Conservation (phyloP, 2,888 invertebrate genomes). For the Erebia aethiops region DNA sequence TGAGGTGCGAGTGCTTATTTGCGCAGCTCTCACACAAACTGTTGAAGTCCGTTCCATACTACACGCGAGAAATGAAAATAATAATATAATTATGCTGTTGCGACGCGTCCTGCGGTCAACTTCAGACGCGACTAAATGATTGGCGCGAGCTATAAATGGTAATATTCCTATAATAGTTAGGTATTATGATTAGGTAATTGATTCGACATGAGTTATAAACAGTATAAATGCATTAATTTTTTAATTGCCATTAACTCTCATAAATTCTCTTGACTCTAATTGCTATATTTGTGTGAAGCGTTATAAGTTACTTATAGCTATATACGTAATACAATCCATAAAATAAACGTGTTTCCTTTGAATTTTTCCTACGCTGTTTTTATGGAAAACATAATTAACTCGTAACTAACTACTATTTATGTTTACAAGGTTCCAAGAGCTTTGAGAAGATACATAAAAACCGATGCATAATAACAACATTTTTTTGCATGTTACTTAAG, state of each 20-base stretch:
- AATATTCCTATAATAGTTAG: not conserved
- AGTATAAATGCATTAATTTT: conserved; percentile 15
- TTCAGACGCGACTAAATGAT: too few relatives aligned
- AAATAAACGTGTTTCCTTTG: conserved; percentile 2
- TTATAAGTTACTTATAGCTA: not conserved
- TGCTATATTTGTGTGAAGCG: conserved; percentile 7
- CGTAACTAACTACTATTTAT: not conserved
- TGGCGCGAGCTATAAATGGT: not conserved
- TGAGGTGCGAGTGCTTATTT: too few relatives aligned
- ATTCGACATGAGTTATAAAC: not conserved
- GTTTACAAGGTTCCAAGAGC: too few relatives aligned
- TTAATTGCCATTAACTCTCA: conserved; percentile 31
- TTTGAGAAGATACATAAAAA: too few relatives aligned
- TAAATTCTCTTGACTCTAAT: conserved; percentile 20
- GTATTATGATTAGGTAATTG: not conserved
- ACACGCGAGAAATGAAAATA: too few relatives aligned
- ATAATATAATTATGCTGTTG: too few relatives aligned
- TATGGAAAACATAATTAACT: not conserved
- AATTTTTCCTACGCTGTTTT: conserved; percentile 8
- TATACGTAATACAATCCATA: not conserved
- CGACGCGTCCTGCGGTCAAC: too few relatives aligned
- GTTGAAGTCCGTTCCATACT: too few relatives aligned
- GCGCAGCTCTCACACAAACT: too few relatives aligned
- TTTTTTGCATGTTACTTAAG: too few relatives aligned
- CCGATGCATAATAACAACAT: too few relatives aligned